phyloP scores from a whole-genome alignment of 1,140 invertebrate genomes.

The Scaptodrosophila lebanonensis region DNA sequence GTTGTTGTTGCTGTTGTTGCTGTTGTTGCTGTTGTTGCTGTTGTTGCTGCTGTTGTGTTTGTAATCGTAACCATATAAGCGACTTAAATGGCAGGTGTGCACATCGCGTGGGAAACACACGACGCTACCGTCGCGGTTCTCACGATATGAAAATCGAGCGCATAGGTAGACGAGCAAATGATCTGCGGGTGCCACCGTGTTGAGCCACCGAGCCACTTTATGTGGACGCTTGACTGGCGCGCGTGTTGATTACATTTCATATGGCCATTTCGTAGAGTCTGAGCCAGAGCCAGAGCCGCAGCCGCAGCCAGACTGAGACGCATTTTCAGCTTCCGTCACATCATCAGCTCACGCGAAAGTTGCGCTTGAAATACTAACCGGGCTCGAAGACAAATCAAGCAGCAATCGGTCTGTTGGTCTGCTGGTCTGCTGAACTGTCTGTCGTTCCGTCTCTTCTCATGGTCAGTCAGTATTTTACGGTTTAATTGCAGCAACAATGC shows the following conservation, averaged over 20 bases:
- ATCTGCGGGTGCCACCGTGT: slow-evolving; percentile 37
- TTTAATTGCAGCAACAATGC: slow-evolving; percentile 66
- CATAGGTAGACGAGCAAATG: slow-evolving; percentile 22
- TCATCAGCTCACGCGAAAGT: background rate
- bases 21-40: slow-evolving; percentile 20
- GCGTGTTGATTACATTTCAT: slow-evolving; percentile 4
- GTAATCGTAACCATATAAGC: slow-evolving; percentile 75
- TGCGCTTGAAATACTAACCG: background rate
- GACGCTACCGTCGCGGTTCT: slow-evolving; percentile 75
- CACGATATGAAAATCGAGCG: slow-evolving; percentile 76
- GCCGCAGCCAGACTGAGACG: background rate
- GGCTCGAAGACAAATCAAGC: slow-evolving; percentile 51
- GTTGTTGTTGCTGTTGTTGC: slow-evolving; percentile 24
- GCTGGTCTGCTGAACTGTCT: background rate
- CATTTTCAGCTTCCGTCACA: slow-evolving; percentile 11
- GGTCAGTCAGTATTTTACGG: slow-evolving; percentile 64
- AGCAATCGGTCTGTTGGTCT: slow-evolving; percentile 41
- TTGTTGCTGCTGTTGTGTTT: slow-evolving; percentile 35
- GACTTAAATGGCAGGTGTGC: slow-evolving; percentile 77
- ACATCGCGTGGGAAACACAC: slow-evolving; percentile 77
- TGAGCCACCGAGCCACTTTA: slow-evolving; percentile 29
- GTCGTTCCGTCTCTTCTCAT: slow-evolving; percentile 28
- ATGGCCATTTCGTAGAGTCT: too few species aligned
- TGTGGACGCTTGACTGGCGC: slow-evolving; percentile 18
- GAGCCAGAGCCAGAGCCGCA: too few species aligned